These are phyloP conservation scores for Clarias laeviceps DNA, from an alignment of 2,797 vertebrate genomes.

Conservation along the genomic window DNA sequence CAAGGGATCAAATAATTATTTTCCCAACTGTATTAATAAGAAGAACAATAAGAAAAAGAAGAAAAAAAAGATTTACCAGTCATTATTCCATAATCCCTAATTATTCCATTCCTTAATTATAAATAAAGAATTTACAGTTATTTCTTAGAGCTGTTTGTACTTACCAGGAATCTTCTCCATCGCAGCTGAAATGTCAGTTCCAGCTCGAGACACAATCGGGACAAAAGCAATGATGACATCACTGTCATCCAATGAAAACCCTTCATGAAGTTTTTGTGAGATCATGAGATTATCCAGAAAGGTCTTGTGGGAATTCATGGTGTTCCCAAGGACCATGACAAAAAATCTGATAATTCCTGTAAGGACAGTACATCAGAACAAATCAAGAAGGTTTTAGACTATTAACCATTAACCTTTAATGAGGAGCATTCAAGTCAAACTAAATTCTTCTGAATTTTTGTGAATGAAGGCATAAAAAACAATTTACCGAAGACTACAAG, in stretches of 20 bases:
- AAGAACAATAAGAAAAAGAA: too few species aligned
- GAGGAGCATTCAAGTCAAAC: too few species aligned
- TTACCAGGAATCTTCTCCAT: not conserved
- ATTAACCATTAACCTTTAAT: not conserved
- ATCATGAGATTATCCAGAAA: not conserved
- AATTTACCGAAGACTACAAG: too few species aligned
- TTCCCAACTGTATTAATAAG: too few species aligned
- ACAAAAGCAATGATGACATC: constrained; percentile 23
- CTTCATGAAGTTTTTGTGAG: not conserved
- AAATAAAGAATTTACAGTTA: not conserved
- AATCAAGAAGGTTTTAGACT: not conserved
- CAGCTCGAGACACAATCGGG: constrained; percentile 11
- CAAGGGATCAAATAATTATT: too few species aligned
- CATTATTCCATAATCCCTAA: not conserved
- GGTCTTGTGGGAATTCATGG: not conserved
- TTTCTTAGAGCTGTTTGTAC: not conserved
- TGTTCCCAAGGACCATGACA: not conserved
- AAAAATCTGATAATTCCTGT: not conserved
- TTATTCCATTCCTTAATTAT: not conserved
- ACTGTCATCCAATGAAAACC: rapidly evolving
- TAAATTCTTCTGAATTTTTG: too few species aligned
- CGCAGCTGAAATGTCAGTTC: not conserved
- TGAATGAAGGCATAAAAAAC: too few species aligned
- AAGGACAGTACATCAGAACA: not conserved
- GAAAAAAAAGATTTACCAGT: not conserved